Percentiles rank a stretch among this genome's conserved stretches.
These are phyloP conservation scores for Ptychodera flava DNA, from an alignment of 35 echinoderm and acorn worm species.

Conservation along the genomic window DNA sequence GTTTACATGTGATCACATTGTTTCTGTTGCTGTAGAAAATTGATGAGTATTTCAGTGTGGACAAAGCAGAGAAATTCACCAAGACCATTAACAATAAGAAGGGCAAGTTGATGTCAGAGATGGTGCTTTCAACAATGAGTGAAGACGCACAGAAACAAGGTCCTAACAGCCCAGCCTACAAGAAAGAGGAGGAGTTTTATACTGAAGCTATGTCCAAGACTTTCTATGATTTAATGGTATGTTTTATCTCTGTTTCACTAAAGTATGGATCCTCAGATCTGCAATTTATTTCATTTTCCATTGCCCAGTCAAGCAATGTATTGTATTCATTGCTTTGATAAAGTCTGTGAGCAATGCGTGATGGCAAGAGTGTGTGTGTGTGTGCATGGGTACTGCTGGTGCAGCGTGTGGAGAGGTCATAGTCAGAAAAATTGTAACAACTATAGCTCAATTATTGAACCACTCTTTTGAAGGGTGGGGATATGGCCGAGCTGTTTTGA, in stretches of 20 bases:
- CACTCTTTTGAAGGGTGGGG: too few relatives aligned
- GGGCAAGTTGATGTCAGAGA: background rate
- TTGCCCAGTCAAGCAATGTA: background rate
- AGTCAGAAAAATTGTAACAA: too few relatives aligned
- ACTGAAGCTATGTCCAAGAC: background rate
- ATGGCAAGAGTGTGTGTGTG: background rate
- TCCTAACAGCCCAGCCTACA: background rate
- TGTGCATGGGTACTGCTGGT: background rate
- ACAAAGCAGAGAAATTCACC: background rate
- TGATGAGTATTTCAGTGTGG: background rate
- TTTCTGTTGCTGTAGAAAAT: background rate
- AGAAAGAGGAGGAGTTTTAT: background rate
- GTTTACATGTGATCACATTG: too few relatives aligned
- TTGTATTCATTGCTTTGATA: background rate
- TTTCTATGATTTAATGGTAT: background rate
- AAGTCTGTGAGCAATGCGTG: background rate
- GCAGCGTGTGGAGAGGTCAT: too few relatives aligned
- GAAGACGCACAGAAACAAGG: background rate
- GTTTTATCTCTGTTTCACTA: background rate
- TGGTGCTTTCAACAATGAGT: background rate
- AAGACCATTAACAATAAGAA: background rate
- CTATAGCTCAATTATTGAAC: too few relatives aligned
- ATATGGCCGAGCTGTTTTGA: too few relatives aligned
- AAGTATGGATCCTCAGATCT: background rate
- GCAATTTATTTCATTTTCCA: background rate